Conservation (phyloP, 2,888 invertebrate species). For the Drosophila neonasuta region DNA sequence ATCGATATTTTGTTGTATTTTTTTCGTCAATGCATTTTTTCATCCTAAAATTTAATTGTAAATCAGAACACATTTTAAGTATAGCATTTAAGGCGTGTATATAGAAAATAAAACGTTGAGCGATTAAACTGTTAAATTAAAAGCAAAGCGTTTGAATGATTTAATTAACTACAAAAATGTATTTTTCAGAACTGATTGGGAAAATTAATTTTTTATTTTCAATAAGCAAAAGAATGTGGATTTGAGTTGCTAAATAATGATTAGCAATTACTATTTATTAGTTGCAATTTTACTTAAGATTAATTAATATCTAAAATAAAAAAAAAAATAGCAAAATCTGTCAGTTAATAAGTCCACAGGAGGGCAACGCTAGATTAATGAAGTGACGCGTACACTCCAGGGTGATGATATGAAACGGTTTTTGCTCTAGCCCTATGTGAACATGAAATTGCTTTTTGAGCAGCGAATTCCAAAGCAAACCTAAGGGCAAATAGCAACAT, state of each 20-base stretch:
- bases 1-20: conserved; percentile 49
- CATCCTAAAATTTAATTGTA: conserved; percentile 62
- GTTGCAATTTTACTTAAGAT: too few relatives aligned
- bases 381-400: conserved; percentile 58
- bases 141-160: not conserved
- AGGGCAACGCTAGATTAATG: conserved; percentile 33
- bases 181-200: too few relatives aligned
- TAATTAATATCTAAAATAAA: not conserved
- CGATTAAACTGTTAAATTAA: conserved; percentile 20
- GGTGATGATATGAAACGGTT: conserved; percentile 62
- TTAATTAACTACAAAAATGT: not conserved
- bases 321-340: not conserved
- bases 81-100: conserved; percentile 60
- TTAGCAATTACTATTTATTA: too few relatives aligned
- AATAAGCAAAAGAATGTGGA: too few relatives aligned
- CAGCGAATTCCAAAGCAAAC: conserved; percentile 61
- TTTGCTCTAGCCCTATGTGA: conserved; percentile 71
- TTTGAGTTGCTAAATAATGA: too few relatives aligned
- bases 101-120: conserved; percentile 43
- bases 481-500: conserved; percentile 14
- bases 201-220: too few relatives aligned
- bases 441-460: conserved; percentile 66
- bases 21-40: conserved; percentile 60
- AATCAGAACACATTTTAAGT: conserved; percentile 42
- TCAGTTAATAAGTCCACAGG: conserved; percentile 40